These are phyloP conservation scores for Azorinus chamasolen DNA, from an alignment of 2,888 invertebrate species.

Conservation along the genomic window DNA sequence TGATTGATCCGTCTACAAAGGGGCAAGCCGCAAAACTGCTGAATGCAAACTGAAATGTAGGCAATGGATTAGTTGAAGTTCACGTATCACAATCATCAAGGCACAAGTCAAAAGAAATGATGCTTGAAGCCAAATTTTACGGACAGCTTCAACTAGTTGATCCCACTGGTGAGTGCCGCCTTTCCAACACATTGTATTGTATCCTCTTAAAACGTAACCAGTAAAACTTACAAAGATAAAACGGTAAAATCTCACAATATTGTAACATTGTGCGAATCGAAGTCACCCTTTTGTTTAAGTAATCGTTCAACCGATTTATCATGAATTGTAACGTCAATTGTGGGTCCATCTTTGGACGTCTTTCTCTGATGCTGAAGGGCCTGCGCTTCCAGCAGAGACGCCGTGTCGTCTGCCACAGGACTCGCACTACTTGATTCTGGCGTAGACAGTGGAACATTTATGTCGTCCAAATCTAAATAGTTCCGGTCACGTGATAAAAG, in stretches of 20 bases:
- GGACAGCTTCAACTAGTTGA: too few relatives aligned
- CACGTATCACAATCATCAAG: too few relatives aligned
- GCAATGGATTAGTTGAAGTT: too few relatives aligned
- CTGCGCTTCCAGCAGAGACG: constrained; percentile 63
- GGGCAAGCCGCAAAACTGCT: too few relatives aligned
- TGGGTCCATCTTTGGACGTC: constrained; percentile 66
- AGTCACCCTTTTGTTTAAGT: constrained; percentile 69
- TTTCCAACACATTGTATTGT: too few relatives aligned
- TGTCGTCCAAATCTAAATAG: constrained; percentile 84
- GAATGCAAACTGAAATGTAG: too few relatives aligned
- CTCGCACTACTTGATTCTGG: constrained; percentile 78
- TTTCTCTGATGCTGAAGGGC: constrained; percentile 59
- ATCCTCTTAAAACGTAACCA: too few relatives aligned
- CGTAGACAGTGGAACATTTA: constrained; percentile 80
- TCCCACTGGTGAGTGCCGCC: too few relatives aligned
- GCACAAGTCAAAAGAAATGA: too few relatives aligned
- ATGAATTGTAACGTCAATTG: constrained; percentile 74
- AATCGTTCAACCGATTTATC: constrained; percentile 77
- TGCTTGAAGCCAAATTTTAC: too few relatives aligned
- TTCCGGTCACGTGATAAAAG: constrained; percentile 80
- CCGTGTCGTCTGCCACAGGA: constrained; percentile 67
- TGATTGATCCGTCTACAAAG: too few relatives aligned
- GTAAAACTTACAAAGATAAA: too few relatives aligned
- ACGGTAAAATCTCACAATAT: constrained; percentile 48
- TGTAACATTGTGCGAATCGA: constrained; percentile 60